Conservation (phyloP, 2,113 vertebrate species). For the Tinamus guttatus region DNA sequence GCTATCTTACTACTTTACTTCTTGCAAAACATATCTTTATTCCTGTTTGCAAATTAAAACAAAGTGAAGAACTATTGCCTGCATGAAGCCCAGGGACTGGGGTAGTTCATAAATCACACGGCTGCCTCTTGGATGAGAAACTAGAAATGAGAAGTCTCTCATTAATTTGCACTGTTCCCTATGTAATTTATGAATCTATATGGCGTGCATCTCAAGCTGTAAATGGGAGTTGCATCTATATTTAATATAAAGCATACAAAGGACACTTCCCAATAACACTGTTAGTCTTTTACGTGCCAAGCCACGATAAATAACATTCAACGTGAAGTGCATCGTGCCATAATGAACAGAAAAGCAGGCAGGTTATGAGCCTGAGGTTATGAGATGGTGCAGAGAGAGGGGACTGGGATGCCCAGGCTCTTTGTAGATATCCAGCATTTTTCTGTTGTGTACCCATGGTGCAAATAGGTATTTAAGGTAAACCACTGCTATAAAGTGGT, state of each 20-base stretch:
- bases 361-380: no score
- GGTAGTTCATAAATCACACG: constrained; percentile 33
- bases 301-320: constrained; percentile 15
- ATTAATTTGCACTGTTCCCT: constrained; percentile 11
- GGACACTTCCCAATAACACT: not conserved
- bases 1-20: not conserved
- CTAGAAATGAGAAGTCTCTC: not conserved
- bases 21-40: not conserved
- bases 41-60: not conserved
- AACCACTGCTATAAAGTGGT: not conserved
- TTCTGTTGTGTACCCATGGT: not conserved
- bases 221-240: constrained; percentile 22
- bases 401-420: not conserved
- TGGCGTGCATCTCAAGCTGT: not conserved
- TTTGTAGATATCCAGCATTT: not conserved
- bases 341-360: not conserved
- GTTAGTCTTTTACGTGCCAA: not conserved
- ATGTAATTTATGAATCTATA: constrained; percentile 23
- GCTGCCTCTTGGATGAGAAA: constrained; percentile 15
- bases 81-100: not conserved
- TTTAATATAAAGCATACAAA: not conserved
- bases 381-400: not conserved
- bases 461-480: not conserved
- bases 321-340: not conserved
- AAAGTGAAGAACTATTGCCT: not conserved